Evolutionary conservation across 1,140 invertebrate genomes (phyloP), one percentile per base, ranked within the genome.

Genomic region (Drosophila tsacasi): DNA sequence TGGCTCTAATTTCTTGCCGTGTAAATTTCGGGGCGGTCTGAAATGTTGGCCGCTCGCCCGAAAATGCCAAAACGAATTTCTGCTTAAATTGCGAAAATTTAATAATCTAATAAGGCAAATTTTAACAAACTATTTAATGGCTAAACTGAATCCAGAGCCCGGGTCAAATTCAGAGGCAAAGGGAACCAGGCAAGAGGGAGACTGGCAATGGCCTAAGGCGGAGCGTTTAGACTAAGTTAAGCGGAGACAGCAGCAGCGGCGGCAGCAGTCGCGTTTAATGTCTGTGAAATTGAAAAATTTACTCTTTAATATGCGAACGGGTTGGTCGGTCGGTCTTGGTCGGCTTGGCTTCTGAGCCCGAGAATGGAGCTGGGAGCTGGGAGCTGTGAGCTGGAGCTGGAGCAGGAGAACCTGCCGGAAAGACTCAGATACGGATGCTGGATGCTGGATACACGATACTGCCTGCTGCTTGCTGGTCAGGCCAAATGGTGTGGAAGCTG

Each of bases 221-320:
- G 67, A 90, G 65, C 85, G 84, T 89, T 90, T 89, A 89, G 83
- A 65, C 67, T 39, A 89, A 74, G 76, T 83, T 81, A 79, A 78
- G 52, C 67, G 59, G 49, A 65, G 72, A 32, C 50, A 44, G 57
- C 52, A 61, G 54, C 52, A 42, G 55, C 50, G 47, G 54, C 54
- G 50, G 55, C 63, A 80, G 83, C 81, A 65, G 84, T 71, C 84
- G 84, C 85, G 84, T 89, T 89, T 89, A 89, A 89, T 89, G 84
- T 84, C 84, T 89, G 84, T 89, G 84, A 89, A 89, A 89, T 89
- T 89, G 84, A 89, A 89, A 89, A 89, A 89, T 89, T 81, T 89
- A 90, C 81, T 89, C 85, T 89, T 89, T 89, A 89, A 89, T 89
- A 89, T 89, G 84, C 84, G 81, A 89, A 90, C 81, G 77, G 67